A percentile compares a stretch with the other conserved stretches of the same genome.
Conservation (phyloP, 1,140 invertebrate species). For the Ceratosolen fusciceps region DNA sequence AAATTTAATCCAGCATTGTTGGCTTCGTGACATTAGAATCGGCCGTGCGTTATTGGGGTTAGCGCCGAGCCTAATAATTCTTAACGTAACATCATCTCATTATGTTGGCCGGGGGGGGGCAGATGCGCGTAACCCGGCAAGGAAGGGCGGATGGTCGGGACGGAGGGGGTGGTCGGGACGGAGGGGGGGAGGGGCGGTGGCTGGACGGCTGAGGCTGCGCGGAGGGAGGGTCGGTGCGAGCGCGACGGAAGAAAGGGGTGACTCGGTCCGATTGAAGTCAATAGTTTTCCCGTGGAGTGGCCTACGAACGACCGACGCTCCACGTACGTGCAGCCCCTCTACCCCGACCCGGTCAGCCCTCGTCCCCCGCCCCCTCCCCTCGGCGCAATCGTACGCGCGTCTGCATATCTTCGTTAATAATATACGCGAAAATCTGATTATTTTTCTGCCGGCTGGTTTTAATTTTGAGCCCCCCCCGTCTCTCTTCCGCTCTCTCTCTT, state of each 20-base stretch:
- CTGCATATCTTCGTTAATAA: slow-evolving; percentile 66
- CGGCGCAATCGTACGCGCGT: slow-evolving; percentile 32
- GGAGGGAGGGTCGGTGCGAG: not conserved
- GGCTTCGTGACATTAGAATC: not conserved
- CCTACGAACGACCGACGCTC: no score
- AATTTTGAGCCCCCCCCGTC: slow-evolving; percentile 62
- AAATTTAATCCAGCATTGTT: not conserved
- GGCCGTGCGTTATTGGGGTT: not conserved
- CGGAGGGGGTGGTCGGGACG: no score
- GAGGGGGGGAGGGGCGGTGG: no score
- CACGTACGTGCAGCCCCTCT: not conserved
- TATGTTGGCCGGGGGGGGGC: not conserved
- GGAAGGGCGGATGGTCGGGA: no score
- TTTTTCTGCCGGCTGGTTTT: slow-evolving; percentile 69
- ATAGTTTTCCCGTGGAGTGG: slow-evolving; percentile 61
- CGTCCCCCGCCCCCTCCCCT: not conserved
- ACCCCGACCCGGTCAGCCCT: not conserved
- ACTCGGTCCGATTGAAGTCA: slow-evolving; percentile 64
- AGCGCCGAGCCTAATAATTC: not conserved
- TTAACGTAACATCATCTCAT: no score
- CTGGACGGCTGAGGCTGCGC: no score
- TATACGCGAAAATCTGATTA: slow-evolving; percentile 70
- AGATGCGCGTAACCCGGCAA: not conserved
- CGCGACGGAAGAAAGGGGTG: slow-evolving; percentile 47
- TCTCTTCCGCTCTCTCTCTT: slow-evolving; percentile 26